Evolutionary conservation across 1,140 invertebrate genomes (phyloP), one percentile per base, ranked within the genome.

Genomic region (Centruroides vittatus): DNA sequence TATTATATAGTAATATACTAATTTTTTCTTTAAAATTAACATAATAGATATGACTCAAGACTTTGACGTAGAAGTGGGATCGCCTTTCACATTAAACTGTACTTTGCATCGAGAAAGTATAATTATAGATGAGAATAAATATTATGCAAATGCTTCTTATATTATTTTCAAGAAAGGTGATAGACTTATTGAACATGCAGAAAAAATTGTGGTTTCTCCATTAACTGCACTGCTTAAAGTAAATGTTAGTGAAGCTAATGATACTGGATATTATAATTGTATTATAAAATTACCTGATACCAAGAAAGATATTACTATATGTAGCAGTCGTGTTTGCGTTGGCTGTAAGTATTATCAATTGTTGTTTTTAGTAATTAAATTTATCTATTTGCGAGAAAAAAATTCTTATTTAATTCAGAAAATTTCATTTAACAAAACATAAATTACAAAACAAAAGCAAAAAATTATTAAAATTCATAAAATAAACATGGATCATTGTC

Each of bases 261-360:
- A 64, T 51, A 55, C 56, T 47, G 63, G 63, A n/a, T 7, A 61
- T 1, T 64, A 64, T 56, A 36, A 58, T 34, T 64, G 63, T 23
- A 47, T n/a, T 35, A 54, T 64, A 6, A 36, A 35, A 10, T 8
- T 52, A 10, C 62, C 57, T 50, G 46, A 59, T 13, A 49, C n/a
- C 11, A 47, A 35, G 35, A 35, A 11, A 13, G 54, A 53, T n/a
- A 35, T 12, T 46, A 12, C 57, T 48, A 57, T 61, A 10, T 64
- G 63, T 47, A 49, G 49, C 12, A 64, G 46, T n/a, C 36, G 58
- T 35, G 59, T 64, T 46, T 55, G 23, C 36, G 57, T 64, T 34
- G 63, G 63, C 34, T 61, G 63, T 64, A 61, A 64, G 63, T 64
- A 9, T 7, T 50, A 52, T 23, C 8, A 41, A 41, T 41, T 41